These are phyloP conservation scores for Leptinotarsa undecemlineata DNA, from an alignment of 1,140 invertebrate genomes.

Conservation along the genomic window DNA sequence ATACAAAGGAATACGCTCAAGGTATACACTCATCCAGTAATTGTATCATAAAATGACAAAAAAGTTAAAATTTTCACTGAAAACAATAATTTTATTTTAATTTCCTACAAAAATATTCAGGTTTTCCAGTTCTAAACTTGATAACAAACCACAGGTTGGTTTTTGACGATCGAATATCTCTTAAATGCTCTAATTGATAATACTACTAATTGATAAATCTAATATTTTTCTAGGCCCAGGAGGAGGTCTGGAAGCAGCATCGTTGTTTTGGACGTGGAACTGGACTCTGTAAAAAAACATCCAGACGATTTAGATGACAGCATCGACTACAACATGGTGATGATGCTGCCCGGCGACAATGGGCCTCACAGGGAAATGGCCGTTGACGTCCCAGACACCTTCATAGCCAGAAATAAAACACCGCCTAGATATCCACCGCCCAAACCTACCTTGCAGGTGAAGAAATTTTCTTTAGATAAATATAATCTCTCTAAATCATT, in stretches of 20 bases:
- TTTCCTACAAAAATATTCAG: too few relatives aligned
- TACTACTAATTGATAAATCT: too few relatives aligned
- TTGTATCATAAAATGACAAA: too few relatives aligned
- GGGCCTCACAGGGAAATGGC: slow-evolving; percentile 94
- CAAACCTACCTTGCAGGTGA: slow-evolving; percentile 59
- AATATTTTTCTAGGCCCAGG: slow-evolving; percentile 62
- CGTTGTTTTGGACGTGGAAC: slow-evolving; percentile 67
- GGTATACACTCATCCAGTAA: too few relatives aligned
- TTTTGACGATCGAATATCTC: too few relatives aligned
- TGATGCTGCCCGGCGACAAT: slow-evolving; percentile 71
- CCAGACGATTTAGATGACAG: slow-evolving; percentile 52
- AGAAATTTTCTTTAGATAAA: not conserved
- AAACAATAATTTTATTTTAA: too few relatives aligned
- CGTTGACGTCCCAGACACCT: slow-evolving; percentile 95
- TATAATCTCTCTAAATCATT: not conserved
- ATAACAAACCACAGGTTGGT: too few relatives aligned
- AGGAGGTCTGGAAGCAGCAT: slow-evolving; percentile 70
- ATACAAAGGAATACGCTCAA: too few relatives aligned
- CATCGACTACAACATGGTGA: slow-evolving; percentile 64
- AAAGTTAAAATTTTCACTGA: too few relatives aligned
- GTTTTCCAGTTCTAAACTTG: too few relatives aligned
- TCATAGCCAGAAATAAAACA: slow-evolving; percentile 88
- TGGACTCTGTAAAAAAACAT: slow-evolving; percentile 54
- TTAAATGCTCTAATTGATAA: too few relatives aligned
- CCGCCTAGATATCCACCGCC: slow-evolving; percentile 88